Evolutionary conservation across 2,113 vertebrate species (phyloP), one percentile per base, ranked within the genome.

Genomic region (Delphinus delphis): DNA sequence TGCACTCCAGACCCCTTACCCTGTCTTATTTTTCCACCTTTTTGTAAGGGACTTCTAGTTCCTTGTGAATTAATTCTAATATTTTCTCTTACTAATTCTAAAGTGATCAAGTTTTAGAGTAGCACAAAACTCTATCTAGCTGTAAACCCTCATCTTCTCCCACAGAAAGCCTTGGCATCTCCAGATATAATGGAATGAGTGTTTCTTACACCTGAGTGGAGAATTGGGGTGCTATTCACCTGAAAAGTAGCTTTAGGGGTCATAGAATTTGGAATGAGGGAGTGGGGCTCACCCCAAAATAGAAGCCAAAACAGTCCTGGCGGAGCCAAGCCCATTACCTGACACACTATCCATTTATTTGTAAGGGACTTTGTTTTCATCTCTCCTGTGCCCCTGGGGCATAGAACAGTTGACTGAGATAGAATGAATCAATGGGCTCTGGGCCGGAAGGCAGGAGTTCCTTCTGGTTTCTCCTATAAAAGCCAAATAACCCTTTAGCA

Each of bases 351-450:
- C 38, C 58, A 15, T 87, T 93, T 82, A 25, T 89, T 60, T 79
- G 26, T 60, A 83, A 94, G 55, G 36, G 20, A 74, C 21, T 96
- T 96, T 63, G 21, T 94, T 97, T 91, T 96, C 67, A 86, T 82
- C 44, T 70, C 31, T 38, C n/a, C 63, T 50, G 2, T 38, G 7
- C 89, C 86, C 62, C 68, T 53, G 12, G 13, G 55, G 41, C n/a
- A 76, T 23, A 50, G n/a, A 31, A 33, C 58, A 74, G 62, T 88
- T 89, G 47, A 82, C 50, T 73, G 41, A 36, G 33, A 21, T 9
- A 60, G 82, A 96, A 83, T 83, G 23, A 97, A 65, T 91, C 88
- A 89, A 44, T 41, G 82, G 82, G 36, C 41, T 92, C 33, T 58
- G 23, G 28, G 47, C 41, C 81, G 73, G 74, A 84, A 76, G 60